Evolutionary conservation across 1,140 invertebrate genomes (phyloP).

Genomic region (Littorina saxatilis): DNA sequence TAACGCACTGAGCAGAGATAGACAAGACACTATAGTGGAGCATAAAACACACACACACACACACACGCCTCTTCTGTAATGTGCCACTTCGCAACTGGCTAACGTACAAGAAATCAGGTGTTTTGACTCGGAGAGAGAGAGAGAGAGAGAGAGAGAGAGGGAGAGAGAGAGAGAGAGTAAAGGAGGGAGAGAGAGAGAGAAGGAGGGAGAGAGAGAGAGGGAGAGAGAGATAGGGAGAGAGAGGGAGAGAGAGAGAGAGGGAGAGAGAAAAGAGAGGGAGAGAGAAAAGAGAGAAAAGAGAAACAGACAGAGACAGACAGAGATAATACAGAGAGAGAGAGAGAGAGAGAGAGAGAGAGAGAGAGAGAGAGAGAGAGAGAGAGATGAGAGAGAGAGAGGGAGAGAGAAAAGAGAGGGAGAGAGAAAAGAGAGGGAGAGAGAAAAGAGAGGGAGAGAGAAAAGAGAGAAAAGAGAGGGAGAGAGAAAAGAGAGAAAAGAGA

Average conservation of each 20-base stretch:
- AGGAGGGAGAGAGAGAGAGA: constrained; percentile 13
- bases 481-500: constrained; percentile 2
- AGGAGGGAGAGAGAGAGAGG: constrained; percentile 27
- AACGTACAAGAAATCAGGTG: too few relatives aligned
- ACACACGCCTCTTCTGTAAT: neutral
- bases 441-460: neutral
- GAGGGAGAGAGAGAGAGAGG: neutral
- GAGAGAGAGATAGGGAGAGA: constrained; percentile 7
- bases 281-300: neutral
- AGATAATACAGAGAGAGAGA: neutral
- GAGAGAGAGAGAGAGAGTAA: constrained; percentile 10
- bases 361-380: neutral
- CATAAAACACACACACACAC: too few relatives aligned
- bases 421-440: neutral
- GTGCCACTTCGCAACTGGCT: too few relatives aligned
- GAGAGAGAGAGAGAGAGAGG: constrained; percentile 4
- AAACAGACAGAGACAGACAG: too few relatives aligned
- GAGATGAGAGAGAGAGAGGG: neutral
- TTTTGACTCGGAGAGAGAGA: neutral
- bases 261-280: neutral
- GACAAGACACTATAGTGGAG: too few relatives aligned
- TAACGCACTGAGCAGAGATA: too few relatives aligned
- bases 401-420: neutral
- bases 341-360: constrained; percentile 23
- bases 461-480: constrained; percentile 25